Conservation (phyloP, 53 echinoderm and acorn worm species). For the Antedon mediterranea region DNA sequence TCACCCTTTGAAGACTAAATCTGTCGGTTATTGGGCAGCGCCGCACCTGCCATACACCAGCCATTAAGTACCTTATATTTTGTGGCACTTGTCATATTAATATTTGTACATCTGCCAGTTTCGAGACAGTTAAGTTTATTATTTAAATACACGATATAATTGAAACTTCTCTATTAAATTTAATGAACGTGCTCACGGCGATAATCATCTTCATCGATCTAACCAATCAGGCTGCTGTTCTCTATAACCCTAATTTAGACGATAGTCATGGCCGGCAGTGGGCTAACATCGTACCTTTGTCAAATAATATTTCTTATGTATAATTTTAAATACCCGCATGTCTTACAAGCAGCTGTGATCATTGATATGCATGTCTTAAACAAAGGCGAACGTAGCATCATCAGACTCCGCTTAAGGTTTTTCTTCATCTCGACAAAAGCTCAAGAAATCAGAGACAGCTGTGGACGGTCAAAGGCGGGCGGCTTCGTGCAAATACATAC, state of each 20-base stretch:
- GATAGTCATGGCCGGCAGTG: neutral
- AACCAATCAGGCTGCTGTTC: neutral
- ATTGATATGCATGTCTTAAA: neutral
- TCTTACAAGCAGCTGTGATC: neutral
- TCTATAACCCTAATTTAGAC: neutral
- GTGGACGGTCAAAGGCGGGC: neutral
- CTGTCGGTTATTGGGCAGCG: neutral
- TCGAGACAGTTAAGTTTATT: neutral
- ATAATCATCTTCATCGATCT: neutral
- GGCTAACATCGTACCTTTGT: neutral
- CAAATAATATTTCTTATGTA: neutral
- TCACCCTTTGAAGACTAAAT: neutral
- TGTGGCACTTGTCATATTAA: neutral
- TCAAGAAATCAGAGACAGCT: neutral
- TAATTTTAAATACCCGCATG: neutral
- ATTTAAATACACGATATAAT: neutral
- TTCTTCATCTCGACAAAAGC: neutral
- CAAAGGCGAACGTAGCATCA: neutral
- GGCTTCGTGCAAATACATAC: neutral
- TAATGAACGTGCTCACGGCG: neutral
- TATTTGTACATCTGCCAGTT: constrained; percentile 1
- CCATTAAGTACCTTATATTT: neutral
- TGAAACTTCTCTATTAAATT: neutral
- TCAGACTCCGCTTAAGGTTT: neutral
- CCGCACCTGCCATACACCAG: neutral